phyloP scores from a whole-genome alignment of 1,140 invertebrate species.

The Drosophila pallidifrons region DNA sequence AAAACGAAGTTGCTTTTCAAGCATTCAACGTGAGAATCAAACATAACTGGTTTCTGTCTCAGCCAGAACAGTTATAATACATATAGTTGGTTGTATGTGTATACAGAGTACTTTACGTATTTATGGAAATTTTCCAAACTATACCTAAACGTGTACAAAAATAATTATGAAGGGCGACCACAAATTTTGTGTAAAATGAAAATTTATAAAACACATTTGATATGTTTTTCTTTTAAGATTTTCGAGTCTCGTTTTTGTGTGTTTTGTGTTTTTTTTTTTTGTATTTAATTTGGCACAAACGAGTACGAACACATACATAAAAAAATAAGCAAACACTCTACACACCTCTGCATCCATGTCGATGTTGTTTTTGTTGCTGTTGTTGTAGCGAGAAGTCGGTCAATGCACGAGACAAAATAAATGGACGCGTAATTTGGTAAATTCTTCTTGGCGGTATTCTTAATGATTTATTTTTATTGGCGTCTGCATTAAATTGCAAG shows the following conservation, averaged over 20 bases:
- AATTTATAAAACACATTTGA: slow-evolving; percentile 10
- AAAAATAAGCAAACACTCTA: slow-evolving; percentile 36
- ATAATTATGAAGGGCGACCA: not conserved
- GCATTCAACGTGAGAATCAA: slow-evolving; percentile 9
- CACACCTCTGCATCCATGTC: slow-evolving; percentile 78
- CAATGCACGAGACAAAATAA: slow-evolving; percentile 57
- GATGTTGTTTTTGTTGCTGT: slow-evolving; percentile 33
- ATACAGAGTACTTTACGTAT: not conserved
- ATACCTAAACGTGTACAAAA: not conserved
- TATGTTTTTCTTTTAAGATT: not conserved
- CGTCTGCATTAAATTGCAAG: slow-evolving; percentile 33
- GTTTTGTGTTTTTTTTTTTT: not conserved
- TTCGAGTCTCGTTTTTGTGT: not conserved
- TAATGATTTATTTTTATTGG: slow-evolving; percentile 71
- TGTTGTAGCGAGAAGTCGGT: slow-evolving; percentile 64
- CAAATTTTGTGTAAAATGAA: slow-evolving; percentile 8
- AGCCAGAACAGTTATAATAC: too few relatives aligned
- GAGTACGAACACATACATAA: slow-evolving; percentile 2
- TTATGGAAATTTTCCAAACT: not conserved
- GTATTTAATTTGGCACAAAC: slow-evolving; percentile 18
- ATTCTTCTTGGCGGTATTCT: slow-evolving; percentile 49
- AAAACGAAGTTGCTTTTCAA: slow-evolving; percentile 37
- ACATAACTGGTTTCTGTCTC: slow-evolving; percentile 10
- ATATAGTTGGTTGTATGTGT: too few relatives aligned
- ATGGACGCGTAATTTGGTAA: slow-evolving; percentile 52